phyloP scores from a whole-genome alignment of 2,888 invertebrate species.

The Ernsta delagoae region DNA sequence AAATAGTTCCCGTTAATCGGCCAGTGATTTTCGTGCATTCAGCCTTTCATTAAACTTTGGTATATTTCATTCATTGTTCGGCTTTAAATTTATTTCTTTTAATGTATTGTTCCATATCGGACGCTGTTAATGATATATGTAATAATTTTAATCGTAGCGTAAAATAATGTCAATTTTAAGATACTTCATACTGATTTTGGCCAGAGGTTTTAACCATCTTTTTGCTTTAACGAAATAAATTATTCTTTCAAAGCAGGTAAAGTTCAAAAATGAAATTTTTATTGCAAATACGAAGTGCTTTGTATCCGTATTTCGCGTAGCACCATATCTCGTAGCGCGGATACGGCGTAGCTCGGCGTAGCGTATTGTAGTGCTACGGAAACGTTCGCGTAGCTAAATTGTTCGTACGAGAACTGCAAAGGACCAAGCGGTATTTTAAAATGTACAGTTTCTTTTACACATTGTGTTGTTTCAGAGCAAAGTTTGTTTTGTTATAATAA shows the following conservation, averaged over 20 bases:
- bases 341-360: conserved; percentile 17
- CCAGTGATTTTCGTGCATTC: conserved; percentile 27
- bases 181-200: too few species aligned
- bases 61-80: conserved; percentile 24
- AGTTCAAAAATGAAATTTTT: conserved; percentile 1
- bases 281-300: conserved; percentile 4
- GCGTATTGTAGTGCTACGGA: conserved; percentile 21
- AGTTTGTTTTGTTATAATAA: not conserved
- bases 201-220: too few species aligned
- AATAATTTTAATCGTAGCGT: too few species aligned
- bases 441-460: not conserved
- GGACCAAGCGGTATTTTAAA: not conserved
- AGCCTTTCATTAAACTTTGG: conserved; percentile 31
- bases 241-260: not conserved
- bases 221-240: too few species aligned
- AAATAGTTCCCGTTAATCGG: conserved; percentile 31
- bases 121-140: not conserved
- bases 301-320: conserved; percentile 11
- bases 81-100: conserved; percentile 12
- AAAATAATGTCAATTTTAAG: too few species aligned
- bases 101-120: conserved; percentile 7
- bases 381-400: conserved; percentile 18
- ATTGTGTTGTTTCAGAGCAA: not conserved
- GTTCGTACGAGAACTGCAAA: conserved; percentile 9
- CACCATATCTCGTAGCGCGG: conserved; percentile 13